Evolutionary conservation across 2,113 vertebrate species (phyloP), one percentile per base, ranked within the genome.

Genomic region (Lanius ludovicianus): DNA sequence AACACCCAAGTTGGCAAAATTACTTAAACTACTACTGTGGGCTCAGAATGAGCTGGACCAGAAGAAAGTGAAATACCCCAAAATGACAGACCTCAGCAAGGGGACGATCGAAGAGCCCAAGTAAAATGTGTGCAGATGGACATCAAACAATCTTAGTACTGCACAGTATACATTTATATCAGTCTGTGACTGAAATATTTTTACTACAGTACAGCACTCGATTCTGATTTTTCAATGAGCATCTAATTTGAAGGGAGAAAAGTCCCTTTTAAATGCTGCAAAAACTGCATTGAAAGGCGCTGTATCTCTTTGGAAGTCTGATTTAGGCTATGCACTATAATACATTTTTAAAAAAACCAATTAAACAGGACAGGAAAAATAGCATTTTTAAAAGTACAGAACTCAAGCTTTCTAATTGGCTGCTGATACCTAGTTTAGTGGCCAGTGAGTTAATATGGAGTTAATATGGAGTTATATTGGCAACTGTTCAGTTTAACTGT

Each of bases 11-110:
- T 97, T 99, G 97, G 99, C 99, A 82, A 99, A 99, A 95, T 98
- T 99, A 87, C 98, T 99, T 96, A 99, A 99, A 96, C 98, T 99
- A 50, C 98, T 99, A 96, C 98, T 99, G 91, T 99, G 99, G 99
- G 99, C 99, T 98, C 99, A 99, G 98, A 99, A 99, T 71, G 99
- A 99, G 98, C 98, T 99, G 92, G 99, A 99, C 97, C 99, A 99
- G 98, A 99, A 99, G 98, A 99, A 99, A 98, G 99, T 99, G 90
- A 99, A 99, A 98, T 99, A 99, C 87, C 99, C 99, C 94, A 99
- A 99, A 99, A 99, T 99, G 99, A 99, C 99, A 97, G 99, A 99
- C 98, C 99, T 99, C 97, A 99, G 99, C 98, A 99, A 99, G 98
- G 99, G 99, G 78, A 99, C 99, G 31, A 99, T 99, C 20, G 99